Percentiles rank a stretch among this genome's conserved stretches.
phyloP scores from a whole-genome alignment of 1,140 invertebrate genomes.

The Adelges cooleyi region DNA sequence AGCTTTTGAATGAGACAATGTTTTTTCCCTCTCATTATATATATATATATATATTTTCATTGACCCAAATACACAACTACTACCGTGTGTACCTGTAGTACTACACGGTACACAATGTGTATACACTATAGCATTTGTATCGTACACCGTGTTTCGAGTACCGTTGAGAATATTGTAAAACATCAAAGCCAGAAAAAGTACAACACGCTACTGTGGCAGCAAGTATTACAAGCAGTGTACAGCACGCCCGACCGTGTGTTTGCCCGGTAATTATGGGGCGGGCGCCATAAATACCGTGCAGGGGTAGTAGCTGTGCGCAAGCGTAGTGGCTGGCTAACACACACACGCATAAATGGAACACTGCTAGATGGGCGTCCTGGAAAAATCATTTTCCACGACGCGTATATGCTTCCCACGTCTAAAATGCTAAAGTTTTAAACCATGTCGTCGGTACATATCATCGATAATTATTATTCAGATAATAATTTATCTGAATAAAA shows the following conservation, averaged over 20 bases:
- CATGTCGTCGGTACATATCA: too few species aligned
- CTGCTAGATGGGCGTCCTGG: constrained; percentile 23
- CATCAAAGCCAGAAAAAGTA: too few species aligned
- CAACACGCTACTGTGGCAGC: too few species aligned
- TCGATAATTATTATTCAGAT: too few species aligned
- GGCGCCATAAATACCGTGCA: constrained; percentile 19
- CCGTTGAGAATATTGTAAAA: too few species aligned
- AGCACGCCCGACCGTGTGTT: too few species aligned
- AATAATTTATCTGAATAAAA: too few species aligned
- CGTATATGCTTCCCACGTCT: background rate
- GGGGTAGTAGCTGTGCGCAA: constrained; percentile 4
- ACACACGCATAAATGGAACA: background rate
- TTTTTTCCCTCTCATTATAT: background rate
- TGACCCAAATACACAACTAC: constrained; percentile 23
- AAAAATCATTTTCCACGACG: constrained; percentile 26
- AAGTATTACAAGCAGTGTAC: too few species aligned
- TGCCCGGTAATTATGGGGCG: background rate
- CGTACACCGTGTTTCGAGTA: background rate
- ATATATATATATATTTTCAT: background rate
- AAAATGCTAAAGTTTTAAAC: constrained; percentile 3
- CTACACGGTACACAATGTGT: background rate
- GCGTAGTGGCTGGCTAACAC: background rate
- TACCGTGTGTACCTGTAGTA: background rate
- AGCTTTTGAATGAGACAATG: background rate
- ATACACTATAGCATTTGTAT: background rate